These are phyloP conservation scores for Mechanitis mazaeus DNA, from an alignment of 2,888 invertebrate genomes.

Conservation along the genomic window DNA sequence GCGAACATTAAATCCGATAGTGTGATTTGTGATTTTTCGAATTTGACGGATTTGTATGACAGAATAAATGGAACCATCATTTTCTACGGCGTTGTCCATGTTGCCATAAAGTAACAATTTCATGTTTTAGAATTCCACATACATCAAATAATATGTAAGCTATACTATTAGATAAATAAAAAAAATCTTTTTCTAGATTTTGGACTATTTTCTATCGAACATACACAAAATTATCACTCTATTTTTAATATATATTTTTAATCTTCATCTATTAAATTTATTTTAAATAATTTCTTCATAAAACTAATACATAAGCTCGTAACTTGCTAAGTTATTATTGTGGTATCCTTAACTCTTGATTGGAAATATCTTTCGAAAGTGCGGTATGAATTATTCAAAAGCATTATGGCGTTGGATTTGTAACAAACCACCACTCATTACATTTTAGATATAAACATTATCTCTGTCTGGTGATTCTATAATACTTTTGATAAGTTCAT, in stretches of 20 bases:
- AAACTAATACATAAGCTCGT: slow-evolving; percentile 2
- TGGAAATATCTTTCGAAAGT: slow-evolving; percentile 26
- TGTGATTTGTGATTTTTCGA: slow-evolving; percentile 32
- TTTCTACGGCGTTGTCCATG: background rate
- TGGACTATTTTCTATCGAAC: too few relatives aligned
- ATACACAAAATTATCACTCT: too few relatives aligned
- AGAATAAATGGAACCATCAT: slow-evolving; percentile 3
- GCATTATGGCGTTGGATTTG: slow-evolving; percentile 21
- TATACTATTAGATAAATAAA: too few relatives aligned
- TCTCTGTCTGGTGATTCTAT: background rate
- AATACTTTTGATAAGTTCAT: background rate
- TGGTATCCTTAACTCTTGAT: slow-evolving; percentile 26
- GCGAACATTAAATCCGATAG: slow-evolving; percentile 30
- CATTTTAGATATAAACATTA: slow-evolving; percentile 13
- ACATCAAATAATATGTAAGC: too few relatives aligned
- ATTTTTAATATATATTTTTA: too few relatives aligned
- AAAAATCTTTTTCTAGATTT: too few relatives aligned
- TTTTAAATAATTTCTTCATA: background rate
- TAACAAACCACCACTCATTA: slow-evolving; percentile 21
- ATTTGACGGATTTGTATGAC: slow-evolving; percentile 8
- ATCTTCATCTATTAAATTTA: background rate
- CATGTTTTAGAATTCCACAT: too few relatives aligned
- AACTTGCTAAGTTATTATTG: slow-evolving; percentile 3
- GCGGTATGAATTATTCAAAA: slow-evolving; percentile 25
- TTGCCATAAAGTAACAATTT: too few relatives aligned